phyloP scores from a whole-genome alignment of 2,113 vertebrate genomes.

The Apus apus region DNA sequence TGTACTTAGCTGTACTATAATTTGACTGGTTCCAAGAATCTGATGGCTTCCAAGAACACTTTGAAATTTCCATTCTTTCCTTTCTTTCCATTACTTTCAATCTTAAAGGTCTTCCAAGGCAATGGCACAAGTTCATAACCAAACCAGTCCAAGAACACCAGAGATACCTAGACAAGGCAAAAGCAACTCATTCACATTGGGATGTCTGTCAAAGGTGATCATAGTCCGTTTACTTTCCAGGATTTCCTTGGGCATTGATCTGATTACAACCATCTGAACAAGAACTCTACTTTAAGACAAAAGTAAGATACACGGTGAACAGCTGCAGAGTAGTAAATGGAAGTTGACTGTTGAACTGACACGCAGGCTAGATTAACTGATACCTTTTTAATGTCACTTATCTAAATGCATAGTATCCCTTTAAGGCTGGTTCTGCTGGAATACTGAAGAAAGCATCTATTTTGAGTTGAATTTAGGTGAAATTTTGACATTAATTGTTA shows the following conservation, averaged over 20 bases:
- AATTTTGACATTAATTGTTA: not conserved
- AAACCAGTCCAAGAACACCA: not conserved
- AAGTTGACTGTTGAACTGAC: not conserved
- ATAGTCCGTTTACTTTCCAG: not conserved
- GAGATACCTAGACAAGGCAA: not conserved
- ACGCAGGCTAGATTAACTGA: not conserved
- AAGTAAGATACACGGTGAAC: not conserved
- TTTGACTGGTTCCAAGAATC: constrained; percentile 45
- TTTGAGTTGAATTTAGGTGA: not conserved
- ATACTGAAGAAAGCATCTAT: not conserved
- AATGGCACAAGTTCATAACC: not conserved
- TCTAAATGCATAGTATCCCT: not conserved
- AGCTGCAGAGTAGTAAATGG: not conserved
- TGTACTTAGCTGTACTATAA: not conserved
- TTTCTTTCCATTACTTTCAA: constrained; percentile 48
- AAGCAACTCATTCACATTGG: not conserved
- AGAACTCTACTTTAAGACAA: not conserved
- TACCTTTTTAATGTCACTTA: not conserved
- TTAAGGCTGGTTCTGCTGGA: not conserved
- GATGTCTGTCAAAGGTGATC: not conserved
- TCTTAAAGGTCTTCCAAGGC: constrained; percentile 5
- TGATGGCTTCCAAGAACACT: constrained; percentile 15
- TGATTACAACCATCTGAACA: constrained; percentile 10
- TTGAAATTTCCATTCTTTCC: constrained; percentile 42
- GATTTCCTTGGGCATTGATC: not conserved